Evolutionary conservation across 37 sponge, comb jelly and placozoan species (phyloP).

Genomic region (Agelas oroides): DNA sequence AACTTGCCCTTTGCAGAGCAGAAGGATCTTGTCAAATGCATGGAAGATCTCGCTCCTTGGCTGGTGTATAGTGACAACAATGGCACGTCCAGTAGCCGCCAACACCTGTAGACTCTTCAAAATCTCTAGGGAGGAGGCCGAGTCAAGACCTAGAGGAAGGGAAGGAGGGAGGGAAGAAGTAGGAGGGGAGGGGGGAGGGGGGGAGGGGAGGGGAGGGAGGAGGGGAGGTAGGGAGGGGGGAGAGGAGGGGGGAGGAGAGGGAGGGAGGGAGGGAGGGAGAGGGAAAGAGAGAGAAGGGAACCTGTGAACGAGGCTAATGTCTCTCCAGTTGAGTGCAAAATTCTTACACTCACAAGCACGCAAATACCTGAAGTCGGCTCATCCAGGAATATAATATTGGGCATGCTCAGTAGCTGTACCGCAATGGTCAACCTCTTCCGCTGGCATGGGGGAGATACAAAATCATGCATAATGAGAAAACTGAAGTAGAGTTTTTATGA

Average conservation of each 20-base stretch:
- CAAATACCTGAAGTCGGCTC: slow-evolving; percentile 91
- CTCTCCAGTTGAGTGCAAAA: not conserved
- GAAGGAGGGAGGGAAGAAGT: not conserved
- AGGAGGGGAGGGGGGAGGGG: not conserved
- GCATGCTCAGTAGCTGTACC: slow-evolving; percentile 83
- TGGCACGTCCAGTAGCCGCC: slow-evolving; percentile 70
- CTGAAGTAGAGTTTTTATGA: too few relatives aligned
- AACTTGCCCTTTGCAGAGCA: slow-evolving; percentile 84
- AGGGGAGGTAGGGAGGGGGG: too few relatives aligned
- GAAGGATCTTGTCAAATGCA: slow-evolving; percentile 89
- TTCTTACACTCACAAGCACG: not conserved
- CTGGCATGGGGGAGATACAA: not conserved
- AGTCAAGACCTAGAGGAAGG: slow-evolving; percentile 59
- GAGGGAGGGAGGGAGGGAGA: slow-evolving; percentile 9
- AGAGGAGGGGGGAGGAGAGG: slow-evolving; percentile 2
- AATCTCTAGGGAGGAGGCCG: slow-evolving; percentile 74
- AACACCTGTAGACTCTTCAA: slow-evolving; percentile 75
- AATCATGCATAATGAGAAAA: too few relatives aligned
- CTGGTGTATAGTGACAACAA: slow-evolving; percentile 95
- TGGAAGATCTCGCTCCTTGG: slow-evolving; percentile 94
- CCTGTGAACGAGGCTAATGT: too few relatives aligned
- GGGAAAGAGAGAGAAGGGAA: not conserved
- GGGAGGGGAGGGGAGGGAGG: not conserved
- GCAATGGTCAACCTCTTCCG: slow-evolving; percentile 83
- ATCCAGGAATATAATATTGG: slow-evolving; percentile 87